Percentiles rank a stretch among this genome's conserved stretches.
phyloP scores from a whole-genome alignment of 2,113 vertebrate genomes.

The Hydropotes inermis region DNA sequence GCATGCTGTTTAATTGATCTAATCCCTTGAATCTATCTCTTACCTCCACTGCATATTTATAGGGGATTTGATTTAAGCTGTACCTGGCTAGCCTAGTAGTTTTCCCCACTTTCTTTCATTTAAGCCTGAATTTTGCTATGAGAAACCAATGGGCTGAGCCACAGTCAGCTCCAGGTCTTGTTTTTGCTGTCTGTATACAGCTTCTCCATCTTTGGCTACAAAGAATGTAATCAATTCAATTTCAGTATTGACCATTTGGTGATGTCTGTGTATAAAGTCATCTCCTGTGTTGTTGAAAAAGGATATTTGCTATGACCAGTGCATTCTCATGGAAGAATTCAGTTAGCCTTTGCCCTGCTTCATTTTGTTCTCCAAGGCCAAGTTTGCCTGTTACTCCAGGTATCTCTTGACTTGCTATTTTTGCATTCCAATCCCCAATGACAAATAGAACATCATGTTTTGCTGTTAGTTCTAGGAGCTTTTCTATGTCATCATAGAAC shows the following conservation, averaged over 20 bases:
- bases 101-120: neutral
- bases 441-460: neutral
- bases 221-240: neutral
- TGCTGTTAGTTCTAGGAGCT: neutral
- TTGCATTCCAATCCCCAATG: neutral
- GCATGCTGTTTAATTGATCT: neutral
- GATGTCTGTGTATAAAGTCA: neutral
- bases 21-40: neutral
- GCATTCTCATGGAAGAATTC: neutral
- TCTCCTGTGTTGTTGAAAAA: neutral
- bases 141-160: neutral
- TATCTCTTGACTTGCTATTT: neutral
- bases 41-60: neutral
- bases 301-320: neutral
- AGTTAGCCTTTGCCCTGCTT: neutral
- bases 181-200: neutral
- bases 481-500: neutral
- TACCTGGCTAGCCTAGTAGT: neutral
- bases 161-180: neutral
- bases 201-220: neutral
- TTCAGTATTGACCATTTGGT: neutral
- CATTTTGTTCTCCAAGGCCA: neutral
- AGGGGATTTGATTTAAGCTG: neutral
- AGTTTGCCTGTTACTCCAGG: neutral
- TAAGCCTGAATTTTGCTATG: neutral